These are phyloP conservation scores for Guaruba guarouba DNA, from an alignment of 2,113 vertebrate genomes.

Conservation along the genomic window DNA sequence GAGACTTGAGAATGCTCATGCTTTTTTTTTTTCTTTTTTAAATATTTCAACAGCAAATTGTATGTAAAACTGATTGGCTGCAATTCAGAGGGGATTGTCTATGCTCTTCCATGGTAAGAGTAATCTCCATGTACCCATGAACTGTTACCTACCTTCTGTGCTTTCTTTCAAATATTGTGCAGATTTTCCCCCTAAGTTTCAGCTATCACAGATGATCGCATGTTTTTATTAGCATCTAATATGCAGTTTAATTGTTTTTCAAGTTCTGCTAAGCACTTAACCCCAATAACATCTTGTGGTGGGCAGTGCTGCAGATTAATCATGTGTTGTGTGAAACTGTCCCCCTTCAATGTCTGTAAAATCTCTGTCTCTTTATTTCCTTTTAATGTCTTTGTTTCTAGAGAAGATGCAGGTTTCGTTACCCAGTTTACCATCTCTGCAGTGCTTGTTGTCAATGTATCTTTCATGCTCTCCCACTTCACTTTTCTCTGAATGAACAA, in stretches of 20 bases:
- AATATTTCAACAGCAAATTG: not conserved
- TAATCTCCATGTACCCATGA: not conserved
- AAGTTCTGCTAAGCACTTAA: not conserved
- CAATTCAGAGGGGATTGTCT: not conserved
- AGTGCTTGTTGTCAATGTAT: not conserved
- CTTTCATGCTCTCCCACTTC: not conserved
- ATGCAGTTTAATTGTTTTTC: not conserved
- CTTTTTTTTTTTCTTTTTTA: rapidly evolving
- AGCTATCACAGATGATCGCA: not conserved
- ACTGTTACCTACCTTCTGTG: not conserved
- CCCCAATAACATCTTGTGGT: not conserved
- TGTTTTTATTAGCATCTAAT: not conserved
- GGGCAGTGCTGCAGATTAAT: not conserved
- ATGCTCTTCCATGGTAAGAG: not conserved
- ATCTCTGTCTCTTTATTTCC: not conserved
- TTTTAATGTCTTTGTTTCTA: not conserved
- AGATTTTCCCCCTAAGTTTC: not conserved
- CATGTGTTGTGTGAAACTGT: not conserved
- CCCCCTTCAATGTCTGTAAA: not conserved
- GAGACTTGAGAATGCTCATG: not conserved
- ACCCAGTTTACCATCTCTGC: not conserved
- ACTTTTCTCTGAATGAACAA: not conserved
- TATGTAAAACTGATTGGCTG: rapidly evolving
- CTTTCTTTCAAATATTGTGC: not conserved
- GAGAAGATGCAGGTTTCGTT: not conserved